Evolutionary conservation across 2,888 invertebrate genomes (phyloP), one percentile per base, ranked within the genome.

Genomic region (Mimas tiliae): DNA sequence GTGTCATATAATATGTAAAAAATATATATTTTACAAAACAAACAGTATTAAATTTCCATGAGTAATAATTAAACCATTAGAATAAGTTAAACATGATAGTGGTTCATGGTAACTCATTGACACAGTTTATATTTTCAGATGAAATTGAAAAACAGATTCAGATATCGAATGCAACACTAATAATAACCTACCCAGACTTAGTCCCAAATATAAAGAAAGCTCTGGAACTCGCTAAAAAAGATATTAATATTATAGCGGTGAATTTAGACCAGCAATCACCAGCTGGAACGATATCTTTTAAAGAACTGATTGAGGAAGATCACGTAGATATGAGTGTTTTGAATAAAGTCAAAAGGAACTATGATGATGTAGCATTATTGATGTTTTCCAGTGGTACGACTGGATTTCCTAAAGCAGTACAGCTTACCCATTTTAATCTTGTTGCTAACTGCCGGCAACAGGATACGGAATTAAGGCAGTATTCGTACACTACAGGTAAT

Each of bases 321-420:
- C 79, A 88, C 65, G 83, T 93, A 9, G 94, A 95, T 72, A 85
- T 94, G 16, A 86, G 88, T 70, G 79, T 91, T 63, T 75, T 95
- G 51, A 93, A 87, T 67, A 78, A 86, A 27, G 88, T 91, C 11
- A 86, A 81, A 16, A 82, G 87, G 65, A 78, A 72, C 50, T 72
- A 90, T 0, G 89, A 95, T 14, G 96, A 97, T 75, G 84, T 96
- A 1, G 94, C 94, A 0, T 82, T 96, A 38, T 78, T 98, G 71
- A 97, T 97, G 0, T 98, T 96, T 89, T 98, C 97, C 4, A 97
- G 97, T 82, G 97, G 97, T 4, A 98, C 98, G 0, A 98, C 97
- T 0, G 98, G 98, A 0, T 72, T 96, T 27, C 96, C 97, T 0
- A 97, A 97, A 90, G 97, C 96, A 7, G 96, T 96, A 0, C 93